phyloP scores from a whole-genome alignment of 2,888 invertebrate genomes.

The Melanotus villosus region DNA sequence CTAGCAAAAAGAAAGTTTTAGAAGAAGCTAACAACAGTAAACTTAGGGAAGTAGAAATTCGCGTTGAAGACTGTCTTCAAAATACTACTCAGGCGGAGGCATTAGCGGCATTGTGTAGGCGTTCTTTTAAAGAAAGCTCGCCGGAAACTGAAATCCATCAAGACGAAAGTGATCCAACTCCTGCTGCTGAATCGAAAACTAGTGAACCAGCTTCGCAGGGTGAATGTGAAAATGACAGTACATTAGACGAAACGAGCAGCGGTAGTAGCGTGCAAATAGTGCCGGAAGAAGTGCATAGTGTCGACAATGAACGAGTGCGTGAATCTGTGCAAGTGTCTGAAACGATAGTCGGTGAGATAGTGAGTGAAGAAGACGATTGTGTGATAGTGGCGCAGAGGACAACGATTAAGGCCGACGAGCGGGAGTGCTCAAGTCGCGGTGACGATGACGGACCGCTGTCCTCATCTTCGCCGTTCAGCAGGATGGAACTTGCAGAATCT shows the following conservation, averaged over 20 bases:
- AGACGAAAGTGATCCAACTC: slow-evolving; percentile 14
- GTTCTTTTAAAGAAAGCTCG: slow-evolving; percentile 52
- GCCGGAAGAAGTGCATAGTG: slow-evolving; percentile 51
- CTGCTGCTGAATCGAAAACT: slow-evolving; percentile 28
- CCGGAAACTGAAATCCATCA: slow-evolving; percentile 33
- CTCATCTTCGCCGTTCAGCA: slow-evolving; percentile 65
- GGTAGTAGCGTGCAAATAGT: slow-evolving; percentile 59
- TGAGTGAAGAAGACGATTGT: slow-evolving; percentile 76
- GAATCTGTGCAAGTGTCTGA: slow-evolving; percentile 52
- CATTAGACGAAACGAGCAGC: slow-evolving; percentile 58
- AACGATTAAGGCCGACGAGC: slow-evolving; percentile 60
- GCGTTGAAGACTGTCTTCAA: slow-evolving; percentile 67
- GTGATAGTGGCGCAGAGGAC: slow-evolving; percentile 72
- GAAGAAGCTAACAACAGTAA: slow-evolving; percentile 68
- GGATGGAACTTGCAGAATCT: slow-evolving; percentile 66
- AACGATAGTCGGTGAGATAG: slow-evolving; percentile 64
- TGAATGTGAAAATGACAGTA: slow-evolving; percentile 53
- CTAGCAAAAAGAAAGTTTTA: slow-evolving; percentile 66
- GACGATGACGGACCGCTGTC: slow-evolving; percentile 68
- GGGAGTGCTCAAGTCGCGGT: slow-evolving; percentile 66
- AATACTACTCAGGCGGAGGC: slow-evolving; percentile 55
- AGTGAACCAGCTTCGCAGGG: slow-evolving; percentile 28
- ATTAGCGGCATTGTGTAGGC: slow-evolving; percentile 58
- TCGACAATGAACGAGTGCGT: slow-evolving; percentile 57
- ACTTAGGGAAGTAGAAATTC: slow-evolving; percentile 65